A percentile compares a stretch with the other conserved stretches of the same genome.
Evolutionary conservation across 2,797 vertebrate genomes (phyloP).

Genomic region (Cichlasoma orientale): DNA sequence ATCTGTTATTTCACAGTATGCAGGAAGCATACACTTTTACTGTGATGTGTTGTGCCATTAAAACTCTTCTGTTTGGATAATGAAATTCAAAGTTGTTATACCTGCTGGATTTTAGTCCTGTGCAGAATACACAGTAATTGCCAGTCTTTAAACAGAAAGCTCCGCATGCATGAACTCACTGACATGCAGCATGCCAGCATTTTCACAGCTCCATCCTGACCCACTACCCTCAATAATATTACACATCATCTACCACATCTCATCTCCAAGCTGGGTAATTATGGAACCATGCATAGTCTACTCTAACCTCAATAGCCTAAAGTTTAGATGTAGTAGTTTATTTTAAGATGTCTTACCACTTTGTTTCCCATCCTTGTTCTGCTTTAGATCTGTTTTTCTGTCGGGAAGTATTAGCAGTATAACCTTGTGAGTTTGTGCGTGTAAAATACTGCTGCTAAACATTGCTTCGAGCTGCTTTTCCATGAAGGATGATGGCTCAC

Average conservation of each 20-base stretch:
- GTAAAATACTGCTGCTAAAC: slow-evolving; percentile 11
- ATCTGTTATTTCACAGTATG: not conserved
- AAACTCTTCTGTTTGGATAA: not conserved
- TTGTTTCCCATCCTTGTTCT: slow-evolving; percentile 6
- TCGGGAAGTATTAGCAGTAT: not conserved
- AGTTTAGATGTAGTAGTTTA: not conserved
- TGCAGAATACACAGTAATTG: not conserved
- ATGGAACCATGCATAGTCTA: not conserved
- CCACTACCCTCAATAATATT: slow-evolving; percentile 20
- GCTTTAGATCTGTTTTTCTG: not conserved
- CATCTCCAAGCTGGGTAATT: slow-evolving; percentile 27
- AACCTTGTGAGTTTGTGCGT: not conserved
- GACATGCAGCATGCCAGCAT: not conserved
- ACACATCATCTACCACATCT: slow-evolving; percentile 2
- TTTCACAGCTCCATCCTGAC: not conserved
- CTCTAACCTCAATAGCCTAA: slow-evolving; percentile 18
- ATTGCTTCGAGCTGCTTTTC: slow-evolving; percentile 7
- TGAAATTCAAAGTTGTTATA: not conserved
- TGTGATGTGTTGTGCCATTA: not conserved
- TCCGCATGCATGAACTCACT: not conserved
- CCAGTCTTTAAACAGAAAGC: not conserved
- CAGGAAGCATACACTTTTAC: not conserved
- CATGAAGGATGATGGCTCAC: not conserved
- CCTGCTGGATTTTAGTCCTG: not conserved
- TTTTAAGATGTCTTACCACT: slow-evolving; percentile 26